Conservation (phyloP, 2,113 vertebrate genomes). For the Picathartes gymnocephalus region DNA sequence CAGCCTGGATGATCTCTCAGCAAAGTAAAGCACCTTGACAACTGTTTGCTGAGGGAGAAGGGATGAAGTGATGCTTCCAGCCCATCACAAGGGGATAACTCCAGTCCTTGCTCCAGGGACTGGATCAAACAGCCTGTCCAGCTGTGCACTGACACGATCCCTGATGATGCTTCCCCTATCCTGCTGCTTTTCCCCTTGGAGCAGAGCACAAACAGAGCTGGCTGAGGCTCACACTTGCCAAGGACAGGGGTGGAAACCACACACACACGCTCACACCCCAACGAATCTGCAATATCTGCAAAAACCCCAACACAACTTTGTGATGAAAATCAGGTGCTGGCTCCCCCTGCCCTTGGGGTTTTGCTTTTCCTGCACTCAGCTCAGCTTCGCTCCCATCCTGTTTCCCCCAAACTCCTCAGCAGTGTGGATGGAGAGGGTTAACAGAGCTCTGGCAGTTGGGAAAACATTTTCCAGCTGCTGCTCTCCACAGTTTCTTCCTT, state of each 20-base stretch:
- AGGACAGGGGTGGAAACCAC: not conserved
- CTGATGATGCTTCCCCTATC: not conserved
- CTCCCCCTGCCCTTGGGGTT: not conserved
- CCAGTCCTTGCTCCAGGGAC: not conserved
- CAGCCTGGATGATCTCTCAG: not conserved
- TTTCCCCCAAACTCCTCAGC: not conserved
- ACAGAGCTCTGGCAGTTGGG: not conserved
- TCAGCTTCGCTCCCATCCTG: not conserved
- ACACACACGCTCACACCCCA: not conserved
- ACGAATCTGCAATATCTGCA: not conserved
- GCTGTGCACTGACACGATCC: rapidly evolving
- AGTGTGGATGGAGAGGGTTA: not conserved
- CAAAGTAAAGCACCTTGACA: not conserved
- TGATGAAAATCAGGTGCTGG: not conserved
- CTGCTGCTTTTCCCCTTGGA: not conserved
- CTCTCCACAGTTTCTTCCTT: not conserved
- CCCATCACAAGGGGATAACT: not conserved
- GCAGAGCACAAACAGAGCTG: not conserved
- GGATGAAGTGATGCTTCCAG: not conserved
- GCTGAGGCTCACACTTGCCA: not conserved
- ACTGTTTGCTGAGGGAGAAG: not conserved
- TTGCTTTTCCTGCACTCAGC: not conserved
- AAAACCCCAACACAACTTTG: not conserved
- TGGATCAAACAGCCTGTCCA: not conserved
- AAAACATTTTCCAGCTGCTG: not conserved